Evolutionary conservation across 2,888 invertebrate genomes (phyloP), one percentile per base, ranked within the genome.

Genomic region (Magallana nippona): DNA sequence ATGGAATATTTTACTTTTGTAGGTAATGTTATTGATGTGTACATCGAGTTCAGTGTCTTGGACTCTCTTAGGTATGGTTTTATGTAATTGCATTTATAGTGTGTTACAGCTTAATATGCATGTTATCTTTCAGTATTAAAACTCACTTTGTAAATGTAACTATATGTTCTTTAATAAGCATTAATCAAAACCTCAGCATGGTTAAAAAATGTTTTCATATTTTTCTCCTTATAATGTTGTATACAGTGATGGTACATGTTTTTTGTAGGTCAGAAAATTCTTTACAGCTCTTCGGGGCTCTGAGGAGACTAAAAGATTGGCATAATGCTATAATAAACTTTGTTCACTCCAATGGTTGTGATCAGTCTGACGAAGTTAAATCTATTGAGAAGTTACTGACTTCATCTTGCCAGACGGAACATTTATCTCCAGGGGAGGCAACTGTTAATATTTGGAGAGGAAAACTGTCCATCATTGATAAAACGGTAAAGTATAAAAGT

Each of bases 251-350:
- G 8, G 44, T 44, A 44, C 44, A 44, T 78, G 2, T 56, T 78
- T 79, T 0, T 84, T 84, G 19, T 83, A 89, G 89, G 27, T 83
- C 84, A 17, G 81, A 87, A 86, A 32, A 84, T 86, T 82, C 84
- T 80, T 22, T 87, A 82, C 63, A 87, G 56, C 44, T 86, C 10
- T 82, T 88, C 32, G 91, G 91, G 10, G 87, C 89, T 15, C 79
- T 90, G 22, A 63, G 88, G 80, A 83, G 90, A 77, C 83, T 91
- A 27, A 89, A 89, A 77, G 90, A 91, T 63, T 91, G 91, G 91
- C 90, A 90, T 84, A 90, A 88, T 88, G 90, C 88, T 1, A 60
- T 78, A 5, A 80, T 89, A 17, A 84, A 83, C 10, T 79, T 89
- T n/a, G 82, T 90, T 32, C 85, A 86, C 19, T 78, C 77, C 1